Conservation (phyloP, 2,888 invertebrate species). For the Rotaria magnacalcarata region DNA sequence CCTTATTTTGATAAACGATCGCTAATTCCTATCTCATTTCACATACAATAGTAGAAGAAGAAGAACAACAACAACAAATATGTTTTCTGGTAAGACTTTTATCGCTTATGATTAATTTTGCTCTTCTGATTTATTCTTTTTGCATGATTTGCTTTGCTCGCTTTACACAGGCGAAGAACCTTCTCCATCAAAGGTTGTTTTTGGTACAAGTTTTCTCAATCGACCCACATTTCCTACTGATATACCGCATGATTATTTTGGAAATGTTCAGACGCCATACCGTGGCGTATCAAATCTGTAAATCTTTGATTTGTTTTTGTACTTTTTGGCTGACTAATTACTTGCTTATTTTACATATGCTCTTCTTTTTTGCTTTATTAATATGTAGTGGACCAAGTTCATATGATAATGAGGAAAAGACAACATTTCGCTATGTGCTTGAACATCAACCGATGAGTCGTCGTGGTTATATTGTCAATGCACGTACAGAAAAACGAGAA, state of each 20-base stretch:
- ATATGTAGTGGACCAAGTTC: constrained; percentile 54
- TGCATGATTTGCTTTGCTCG: background rate
- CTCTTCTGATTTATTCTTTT: background rate
- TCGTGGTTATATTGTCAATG: constrained; percentile 58
- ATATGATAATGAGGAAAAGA: constrained; percentile 58
- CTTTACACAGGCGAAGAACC: background rate
- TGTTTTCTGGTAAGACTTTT: background rate
- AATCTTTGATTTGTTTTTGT: background rate
- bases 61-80: background rate
- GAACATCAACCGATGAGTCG: constrained; percentile 53
- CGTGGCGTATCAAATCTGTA: constrained; percentile 53
- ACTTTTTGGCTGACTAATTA: too few relatives aligned
- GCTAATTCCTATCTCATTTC: background rate
- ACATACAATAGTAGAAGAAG: too few relatives aligned
- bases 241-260: constrained; percentile 56
- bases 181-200: background rate
- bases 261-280: constrained; percentile 55
- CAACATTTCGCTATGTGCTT: constrained; percentile 52
- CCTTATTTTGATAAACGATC: background rate
- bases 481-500: constrained; percentile 52
- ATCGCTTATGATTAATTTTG: background rate
- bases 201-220: constrained; percentile 45
- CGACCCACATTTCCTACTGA: constrained; percentile 56
- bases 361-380: background rate
- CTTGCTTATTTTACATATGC: too few relatives aligned